These are phyloP conservation scores for Adoxophyes honmai DNA, from an alignment of 1,140 invertebrate genomes.

Conservation along the genomic window DNA sequence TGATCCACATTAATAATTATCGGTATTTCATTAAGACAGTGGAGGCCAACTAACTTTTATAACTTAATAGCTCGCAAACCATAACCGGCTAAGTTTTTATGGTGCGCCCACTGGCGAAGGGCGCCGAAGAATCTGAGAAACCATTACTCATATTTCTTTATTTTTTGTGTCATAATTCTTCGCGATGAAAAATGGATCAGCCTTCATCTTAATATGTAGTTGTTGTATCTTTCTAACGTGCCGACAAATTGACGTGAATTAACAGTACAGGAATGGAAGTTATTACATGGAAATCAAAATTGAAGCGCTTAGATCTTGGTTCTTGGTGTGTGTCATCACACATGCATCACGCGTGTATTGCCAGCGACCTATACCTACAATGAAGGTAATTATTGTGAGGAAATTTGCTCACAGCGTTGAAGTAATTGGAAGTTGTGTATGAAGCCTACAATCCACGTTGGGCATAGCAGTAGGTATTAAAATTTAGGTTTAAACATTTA, in stretches of 20 bases:
- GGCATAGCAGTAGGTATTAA: too few relatives aligned
- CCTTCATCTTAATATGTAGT: constrained; percentile 36
- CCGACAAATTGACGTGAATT: constrained; percentile 26
- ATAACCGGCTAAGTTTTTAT: constrained; percentile 69
- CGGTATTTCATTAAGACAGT: constrained; percentile 62
- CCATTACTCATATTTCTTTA: constrained; percentile 59
- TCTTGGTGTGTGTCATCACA: too few relatives aligned
- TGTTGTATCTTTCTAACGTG: constrained; percentile 23
- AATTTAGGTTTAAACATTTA: too few relatives aligned
- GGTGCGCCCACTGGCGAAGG: constrained; percentile 39
- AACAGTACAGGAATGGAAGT: not conserved
- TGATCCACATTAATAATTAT: constrained; percentile 56
- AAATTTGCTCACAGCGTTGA: too few relatives aligned
- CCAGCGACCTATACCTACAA: too few relatives aligned
- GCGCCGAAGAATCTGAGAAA: constrained; percentile 43
- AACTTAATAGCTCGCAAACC: constrained; percentile 72
- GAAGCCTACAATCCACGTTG: too few relatives aligned
- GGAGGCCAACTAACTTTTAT: constrained; percentile 64
- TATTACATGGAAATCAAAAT: too few relatives aligned
- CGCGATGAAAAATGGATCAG: constrained; percentile 48
- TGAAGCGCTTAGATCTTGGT: too few relatives aligned
- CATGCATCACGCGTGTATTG: too few relatives aligned
- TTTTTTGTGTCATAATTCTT: constrained; percentile 57
- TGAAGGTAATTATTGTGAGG: too few relatives aligned
- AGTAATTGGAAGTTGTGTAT: too few relatives aligned